These are phyloP conservation scores for Bufotes viridis DNA, from an alignment of 2,797 vertebrate species.

Conservation along the genomic window DNA sequence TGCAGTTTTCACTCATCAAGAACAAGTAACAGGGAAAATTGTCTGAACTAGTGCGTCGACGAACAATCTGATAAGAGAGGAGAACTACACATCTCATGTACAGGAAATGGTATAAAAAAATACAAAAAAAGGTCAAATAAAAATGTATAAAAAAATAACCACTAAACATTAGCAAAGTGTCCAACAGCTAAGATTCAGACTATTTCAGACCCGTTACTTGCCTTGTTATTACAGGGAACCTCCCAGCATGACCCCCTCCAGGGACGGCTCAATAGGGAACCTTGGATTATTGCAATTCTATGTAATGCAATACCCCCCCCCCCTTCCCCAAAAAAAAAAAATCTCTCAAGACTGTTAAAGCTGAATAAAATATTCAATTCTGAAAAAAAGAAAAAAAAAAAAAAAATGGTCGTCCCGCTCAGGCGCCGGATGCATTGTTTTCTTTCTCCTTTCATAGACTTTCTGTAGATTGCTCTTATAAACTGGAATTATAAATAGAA, in stretches of 20 bases:
- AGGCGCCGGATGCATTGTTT: slow-evolving; percentile 78
- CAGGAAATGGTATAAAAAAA: slow-evolving; percentile 87
- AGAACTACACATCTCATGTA: slow-evolving; percentile 85
- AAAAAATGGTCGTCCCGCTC: slow-evolving; percentile 74
- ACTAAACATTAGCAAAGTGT: slow-evolving; percentile 82
- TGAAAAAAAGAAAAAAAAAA: slow-evolving; percentile 59
- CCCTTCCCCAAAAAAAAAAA: slow-evolving; percentile 60
- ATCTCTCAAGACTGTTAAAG: slow-evolving; percentile 76
- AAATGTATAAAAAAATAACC: slow-evolving; percentile 81
- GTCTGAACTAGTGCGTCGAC: slow-evolving; percentile 89
- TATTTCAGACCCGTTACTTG: slow-evolving; percentile 89
- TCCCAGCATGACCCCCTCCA: slow-evolving; percentile 74
- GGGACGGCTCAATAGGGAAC: slow-evolving; percentile 81
- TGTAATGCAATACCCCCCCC: slow-evolving; percentile 79
- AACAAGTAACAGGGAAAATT: slow-evolving; percentile 90
- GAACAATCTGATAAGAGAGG: slow-evolving; percentile 77
- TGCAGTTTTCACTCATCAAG: slow-evolving; percentile 90
- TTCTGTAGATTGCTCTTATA: slow-evolving; percentile 85
- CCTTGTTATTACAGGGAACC: slow-evolving; percentile 85
- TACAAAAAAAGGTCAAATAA: slow-evolving; percentile 78
- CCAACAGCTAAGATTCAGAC: slow-evolving; percentile 84
- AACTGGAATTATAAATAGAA: slow-evolving; percentile 88
- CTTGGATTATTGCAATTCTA: slow-evolving; percentile 84
- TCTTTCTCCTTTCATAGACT: slow-evolving; percentile 75
- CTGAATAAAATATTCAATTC: slow-evolving; percentile 81